These are phyloP conservation scores for Triplophysa siluroides DNA, from an alignment of 2,113 vertebrate species.

Conservation along the genomic window DNA sequence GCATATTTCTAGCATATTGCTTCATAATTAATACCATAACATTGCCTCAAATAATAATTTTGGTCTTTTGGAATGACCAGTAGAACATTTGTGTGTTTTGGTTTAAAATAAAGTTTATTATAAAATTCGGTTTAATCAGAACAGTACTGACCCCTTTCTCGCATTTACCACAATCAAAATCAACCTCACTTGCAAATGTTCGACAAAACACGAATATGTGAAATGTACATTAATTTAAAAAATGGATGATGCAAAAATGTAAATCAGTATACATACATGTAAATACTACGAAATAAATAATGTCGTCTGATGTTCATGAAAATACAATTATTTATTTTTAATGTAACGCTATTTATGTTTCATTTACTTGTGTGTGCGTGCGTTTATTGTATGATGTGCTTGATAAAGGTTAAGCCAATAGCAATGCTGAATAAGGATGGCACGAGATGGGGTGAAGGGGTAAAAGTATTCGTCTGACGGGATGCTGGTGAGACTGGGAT, in stretches of 20 bases:
- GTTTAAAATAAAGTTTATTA: conserved; percentile 73
- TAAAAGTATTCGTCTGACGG: conserved; percentile 41
- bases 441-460: conserved; percentile 40
- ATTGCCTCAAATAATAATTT: background rate
- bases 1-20: background rate
- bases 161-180: conserved; percentile 17
- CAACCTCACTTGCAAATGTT: background rate
- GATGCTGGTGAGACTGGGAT: conserved; percentile 62
- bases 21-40: background rate
- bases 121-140: conserved; percentile 64
- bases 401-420: background rate
- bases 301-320: background rate
- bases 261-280: conserved; percentile 15
- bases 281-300: conserved; percentile 28
- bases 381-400: conserved; percentile 16
- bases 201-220: background rate
- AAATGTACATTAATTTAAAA: conserved; percentile 3
- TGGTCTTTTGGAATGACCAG: conserved; percentile 27
- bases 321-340: too few species aligned
- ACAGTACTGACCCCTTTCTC: conserved; percentile 45
- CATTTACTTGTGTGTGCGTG: background rate
- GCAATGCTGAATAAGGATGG: conserved; percentile 7
- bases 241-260: background rate
- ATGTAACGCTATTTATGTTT: background rate
- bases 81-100: conserved; percentile 18